Conservation (phyloP, 2,888 invertebrate genomes). For the Acheta domesticus region DNA sequence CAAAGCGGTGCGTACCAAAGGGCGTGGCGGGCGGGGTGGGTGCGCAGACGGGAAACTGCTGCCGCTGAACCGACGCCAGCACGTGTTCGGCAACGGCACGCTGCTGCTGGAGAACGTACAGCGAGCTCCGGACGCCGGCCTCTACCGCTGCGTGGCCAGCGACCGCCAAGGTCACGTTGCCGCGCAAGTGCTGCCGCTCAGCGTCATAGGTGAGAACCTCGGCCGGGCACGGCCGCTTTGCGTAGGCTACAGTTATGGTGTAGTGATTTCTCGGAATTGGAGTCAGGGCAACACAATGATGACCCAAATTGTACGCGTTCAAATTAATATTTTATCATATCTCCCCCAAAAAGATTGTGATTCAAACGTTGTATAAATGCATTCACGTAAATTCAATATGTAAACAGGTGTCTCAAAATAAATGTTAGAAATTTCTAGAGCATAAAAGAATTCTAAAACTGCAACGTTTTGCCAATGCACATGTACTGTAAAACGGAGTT, state of each 20-base stretch:
- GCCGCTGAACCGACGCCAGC: constrained; percentile 50
- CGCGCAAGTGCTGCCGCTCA: constrained; percentile 41
- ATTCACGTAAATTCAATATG: no score
- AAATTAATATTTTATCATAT: background rate
- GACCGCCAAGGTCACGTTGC: constrained; percentile 46
- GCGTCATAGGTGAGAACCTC: constrained; percentile 42
- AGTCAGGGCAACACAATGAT: background rate
- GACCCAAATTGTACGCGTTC: background rate
- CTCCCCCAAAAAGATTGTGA: background rate
- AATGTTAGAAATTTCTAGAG: no score
- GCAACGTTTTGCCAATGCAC: no score
- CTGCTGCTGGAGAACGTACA: constrained; percentile 49
- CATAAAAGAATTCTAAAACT: no score
- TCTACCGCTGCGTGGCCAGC: constrained; percentile 49
- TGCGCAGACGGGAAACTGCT: constrained; percentile 45
- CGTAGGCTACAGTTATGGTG: no score
- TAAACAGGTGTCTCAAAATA: no score
- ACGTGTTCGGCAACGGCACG: constrained; percentile 47
- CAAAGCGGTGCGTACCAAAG: no score
- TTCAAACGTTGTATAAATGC: no score
- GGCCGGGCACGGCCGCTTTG: background rate
- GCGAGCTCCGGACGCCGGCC: constrained; percentile 46
- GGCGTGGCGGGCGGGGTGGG: background rate
- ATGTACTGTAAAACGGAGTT: no score
- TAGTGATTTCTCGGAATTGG: background rate